Evolutionary conservation across 2,797 vertebrate genomes (phyloP), one percentile per base, ranked within the genome.

Genomic region (Crocodylus rhombifer): DNA sequence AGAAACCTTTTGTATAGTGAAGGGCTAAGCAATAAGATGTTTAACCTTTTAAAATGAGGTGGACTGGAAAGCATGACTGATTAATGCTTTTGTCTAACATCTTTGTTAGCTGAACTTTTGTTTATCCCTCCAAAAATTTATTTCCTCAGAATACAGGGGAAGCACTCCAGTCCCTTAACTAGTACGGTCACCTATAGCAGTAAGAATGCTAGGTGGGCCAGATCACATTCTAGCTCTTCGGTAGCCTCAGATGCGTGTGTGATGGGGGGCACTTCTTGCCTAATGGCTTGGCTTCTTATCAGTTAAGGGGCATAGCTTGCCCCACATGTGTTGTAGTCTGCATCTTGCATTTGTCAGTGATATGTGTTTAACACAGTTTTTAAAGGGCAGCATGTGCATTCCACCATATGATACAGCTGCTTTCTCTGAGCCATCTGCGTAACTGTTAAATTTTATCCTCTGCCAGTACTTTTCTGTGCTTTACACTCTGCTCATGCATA

Each of bases 381-480:
- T 56, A 7, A 30, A 60, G 83, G 71, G 78, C 64, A 51, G 30
- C 0, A 0, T 42, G 9, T 26, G 0, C 26, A 20, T 67, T 63
- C 84, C 63, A 28, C 28, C 30, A 1, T 64, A 1, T 0, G 2
- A 4, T 13, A 67, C 65, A 80, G 80, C 87, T 6, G 1, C 73
- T 71, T 71, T 56, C 56, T 33, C 42, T 1, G 86, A 93, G 67
- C 90, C 84, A 60, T 86, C 90, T 58, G 80, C 15, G 1, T 0
- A 2, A 13, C 89, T 79, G 64, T 87, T 3, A 1, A 36, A 4
- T n/a, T 3, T n/a, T 63, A 13, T 77, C 23, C 88, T 84, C 79
- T 95, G 88, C 87, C 84, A 83, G 62, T 85, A 89, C 61, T 77
- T 55, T 80, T 76, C 82, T 91, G 84, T 77, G 81, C 1, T 73